Conservation (phyloP, 2,888 invertebrate genomes). For the Ornithoptera priamus region DNA sequence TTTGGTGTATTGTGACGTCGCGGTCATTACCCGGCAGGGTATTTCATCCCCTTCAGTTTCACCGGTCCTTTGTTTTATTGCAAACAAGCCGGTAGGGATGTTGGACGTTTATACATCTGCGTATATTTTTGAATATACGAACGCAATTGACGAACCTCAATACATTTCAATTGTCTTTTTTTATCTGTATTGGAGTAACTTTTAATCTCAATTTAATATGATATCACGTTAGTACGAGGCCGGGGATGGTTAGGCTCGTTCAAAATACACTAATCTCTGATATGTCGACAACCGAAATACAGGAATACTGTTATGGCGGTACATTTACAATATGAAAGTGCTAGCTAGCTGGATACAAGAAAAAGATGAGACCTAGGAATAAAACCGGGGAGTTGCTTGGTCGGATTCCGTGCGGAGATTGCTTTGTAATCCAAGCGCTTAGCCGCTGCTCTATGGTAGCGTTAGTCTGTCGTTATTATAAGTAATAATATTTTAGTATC, state of each 20-base stretch:
- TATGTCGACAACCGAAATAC: not conserved
- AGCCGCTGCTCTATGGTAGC: too few relatives aligned
- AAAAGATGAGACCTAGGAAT: not conserved
- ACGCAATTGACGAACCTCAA: not conserved
- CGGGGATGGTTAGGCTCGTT: not conserved
- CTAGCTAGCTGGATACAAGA: not conserved
- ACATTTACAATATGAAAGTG: not conserved
- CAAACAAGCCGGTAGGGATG: not conserved
- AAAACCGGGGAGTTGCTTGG: too few relatives aligned
- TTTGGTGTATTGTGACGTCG: not conserved
- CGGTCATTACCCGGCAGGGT: not conserved
- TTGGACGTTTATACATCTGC: not conserved
- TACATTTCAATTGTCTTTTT: not conserved
- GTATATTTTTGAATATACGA: not conserved
- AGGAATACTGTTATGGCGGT: not conserved
- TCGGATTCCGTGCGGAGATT: too few relatives aligned
- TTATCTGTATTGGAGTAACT: not conserved
- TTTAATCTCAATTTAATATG: not conserved
- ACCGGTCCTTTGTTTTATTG: not conserved
- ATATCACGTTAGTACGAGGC: not conserved
- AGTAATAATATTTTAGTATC: too few relatives aligned
- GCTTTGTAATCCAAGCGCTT: too few relatives aligned
- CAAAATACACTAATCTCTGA: not conserved
- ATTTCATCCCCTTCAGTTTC: not conserved
- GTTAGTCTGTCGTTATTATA: too few relatives aligned